Conservation (phyloP, 37 sponge, comb jelly and placozoan genomes). For the Ephydatia muelleri region DNA sequence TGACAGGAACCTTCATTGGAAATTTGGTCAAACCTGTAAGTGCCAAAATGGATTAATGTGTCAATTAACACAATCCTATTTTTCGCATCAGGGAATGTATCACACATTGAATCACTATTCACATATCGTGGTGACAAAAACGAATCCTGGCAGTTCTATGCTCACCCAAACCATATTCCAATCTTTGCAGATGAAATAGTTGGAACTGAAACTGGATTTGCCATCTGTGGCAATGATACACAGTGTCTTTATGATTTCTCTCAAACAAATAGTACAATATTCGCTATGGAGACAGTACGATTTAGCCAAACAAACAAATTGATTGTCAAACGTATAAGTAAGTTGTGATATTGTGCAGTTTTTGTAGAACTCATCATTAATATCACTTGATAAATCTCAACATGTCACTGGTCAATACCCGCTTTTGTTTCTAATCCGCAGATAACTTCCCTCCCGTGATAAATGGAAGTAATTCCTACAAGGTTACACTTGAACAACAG, state of each 20-base stretch:
- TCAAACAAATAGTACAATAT: conserved; percentile 46
- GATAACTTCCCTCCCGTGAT: not conserved
- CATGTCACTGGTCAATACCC: not conserved
- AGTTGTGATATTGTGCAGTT: too few species aligned
- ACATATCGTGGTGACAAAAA: conserved; percentile 23
- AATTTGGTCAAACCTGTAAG: not conserved
- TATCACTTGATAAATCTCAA: not conserved
- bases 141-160: conserved; percentile 11
- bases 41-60: not conserved
- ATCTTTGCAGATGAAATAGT: conserved; percentile 48
- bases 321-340: conserved; percentile 1
- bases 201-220: conserved; percentile 6
- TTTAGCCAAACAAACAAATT: not conserved
- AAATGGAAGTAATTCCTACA: not conserved
- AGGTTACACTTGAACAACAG: not conserved
- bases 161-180: conserved; percentile 57
- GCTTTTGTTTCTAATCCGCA: not conserved
- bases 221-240: conserved; percentile 31
- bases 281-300: conserved; percentile 36
- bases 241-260: conserved; percentile 60
- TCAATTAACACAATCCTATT: not conserved
- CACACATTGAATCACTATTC: conserved; percentile 36
- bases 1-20: conserved; percentile 60
- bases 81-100: conserved; percentile 55
- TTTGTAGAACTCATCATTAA: too few species aligned